A percentile compares a stretch with the other conserved stretches of the same genome.
phyloP scores from a whole-genome alignment of 2,888 invertebrate species.

The Physocephala rufipes region DNA sequence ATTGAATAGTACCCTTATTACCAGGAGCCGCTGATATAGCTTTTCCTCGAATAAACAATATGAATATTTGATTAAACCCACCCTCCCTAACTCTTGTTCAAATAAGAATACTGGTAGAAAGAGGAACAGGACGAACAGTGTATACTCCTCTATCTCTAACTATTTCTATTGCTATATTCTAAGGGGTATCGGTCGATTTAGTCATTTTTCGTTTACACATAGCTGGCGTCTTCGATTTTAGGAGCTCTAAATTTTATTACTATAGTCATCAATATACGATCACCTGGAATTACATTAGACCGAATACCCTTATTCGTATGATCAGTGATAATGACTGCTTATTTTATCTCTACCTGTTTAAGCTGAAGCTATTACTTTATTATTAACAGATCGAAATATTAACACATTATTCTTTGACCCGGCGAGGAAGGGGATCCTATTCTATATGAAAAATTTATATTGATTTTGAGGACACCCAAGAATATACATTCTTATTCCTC shows the following conservation, averaged over 20 bases:
- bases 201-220: constrained; percentile 81
- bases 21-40: constrained; percentile 82
- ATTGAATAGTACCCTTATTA: constrained; percentile 82
- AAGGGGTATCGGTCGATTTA: constrained; percentile 76
- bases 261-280: constrained; percentile 78
- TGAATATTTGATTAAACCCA: constrained; percentile 83
- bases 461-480: constrained; percentile 90
- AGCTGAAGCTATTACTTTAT: constrained; percentile 82
- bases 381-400: constrained; percentile 81
- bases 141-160: constrained; percentile 76
- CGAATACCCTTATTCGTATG: constrained; percentile 1
- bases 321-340: background rate
- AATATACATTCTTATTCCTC: constrained; percentile 87
- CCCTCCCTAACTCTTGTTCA: constrained; percentile 73
- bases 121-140: constrained; percentile 80
- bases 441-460: constrained; percentile 83
- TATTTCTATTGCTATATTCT: constrained; percentile 73
- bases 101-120: constrained; percentile 73
- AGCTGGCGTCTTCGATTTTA: constrained; percentile 79
- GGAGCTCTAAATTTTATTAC: constrained; percentile 83
- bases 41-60: constrained; percentile 84
- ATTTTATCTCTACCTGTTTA: constrained; percentile 75
- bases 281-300: constrained; percentile 67
- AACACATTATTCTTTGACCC: constrained; percentile 86
- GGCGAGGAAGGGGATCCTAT: constrained; percentile 83